A percentile compares a stretch with the other conserved stretches of the same genome.
Evolutionary conservation across 2,797 vertebrate genomes (phyloP).

Genomic region (Oreochromis mossambicus): DNA sequence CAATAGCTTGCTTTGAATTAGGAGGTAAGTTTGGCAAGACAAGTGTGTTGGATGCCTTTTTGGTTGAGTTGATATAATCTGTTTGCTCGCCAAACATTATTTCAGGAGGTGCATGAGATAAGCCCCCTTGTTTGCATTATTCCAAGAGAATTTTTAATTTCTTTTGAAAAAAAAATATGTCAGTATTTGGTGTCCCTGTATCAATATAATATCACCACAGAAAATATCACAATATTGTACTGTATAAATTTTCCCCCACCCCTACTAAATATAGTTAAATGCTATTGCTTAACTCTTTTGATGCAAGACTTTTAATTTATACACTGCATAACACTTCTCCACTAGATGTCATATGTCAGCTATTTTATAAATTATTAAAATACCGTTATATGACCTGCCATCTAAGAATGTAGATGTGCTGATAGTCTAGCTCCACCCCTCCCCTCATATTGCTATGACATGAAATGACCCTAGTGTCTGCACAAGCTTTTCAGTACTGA

Average conservation of each 20-base stretch:
- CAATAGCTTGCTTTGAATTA: no score
- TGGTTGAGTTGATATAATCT: no score
- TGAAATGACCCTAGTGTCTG: neutral
- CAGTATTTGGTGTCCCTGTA: neutral
- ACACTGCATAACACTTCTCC: no score
- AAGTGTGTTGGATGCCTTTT: no score
- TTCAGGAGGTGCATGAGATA: accelerated
- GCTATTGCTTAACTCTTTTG: neutral
- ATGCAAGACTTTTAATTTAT: neutral
- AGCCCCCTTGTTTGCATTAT: neutral
- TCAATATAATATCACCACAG: neutral
- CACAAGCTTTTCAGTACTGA: no score
- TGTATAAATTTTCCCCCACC: neutral
- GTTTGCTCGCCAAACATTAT: no score
- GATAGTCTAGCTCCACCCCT: neutral
- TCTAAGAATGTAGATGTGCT: accelerated
- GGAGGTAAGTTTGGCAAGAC: no score
- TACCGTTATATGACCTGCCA: neutral
- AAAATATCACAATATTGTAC: neutral
- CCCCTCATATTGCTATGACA: neutral
- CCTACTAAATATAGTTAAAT: neutral
- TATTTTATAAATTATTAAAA: neutral
- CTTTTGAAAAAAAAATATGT: neutral
- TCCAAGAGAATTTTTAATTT: neutral
- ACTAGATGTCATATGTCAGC: neutral